These are phyloP conservation scores for Catotricha subobsoleta DNA, from an alignment of 2,888 invertebrate genomes.

Conservation along the genomic window DNA sequence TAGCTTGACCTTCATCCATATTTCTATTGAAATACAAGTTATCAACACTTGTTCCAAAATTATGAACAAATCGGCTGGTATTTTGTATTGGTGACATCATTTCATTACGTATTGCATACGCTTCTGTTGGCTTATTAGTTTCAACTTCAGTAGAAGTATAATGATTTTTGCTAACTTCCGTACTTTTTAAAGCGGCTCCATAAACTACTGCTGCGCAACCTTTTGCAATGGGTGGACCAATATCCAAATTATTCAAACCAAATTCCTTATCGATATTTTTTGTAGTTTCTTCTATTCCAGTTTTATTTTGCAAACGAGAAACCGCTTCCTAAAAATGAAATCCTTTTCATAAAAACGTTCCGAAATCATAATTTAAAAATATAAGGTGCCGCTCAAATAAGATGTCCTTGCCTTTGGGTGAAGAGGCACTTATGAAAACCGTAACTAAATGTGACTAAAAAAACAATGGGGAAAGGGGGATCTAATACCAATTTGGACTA, in stretches of 20 bases:
- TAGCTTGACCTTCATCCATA: constrained; percentile 17
- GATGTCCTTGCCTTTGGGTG: too few relatives aligned
- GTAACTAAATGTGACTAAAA: too few relatives aligned
- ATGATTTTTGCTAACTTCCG: too few relatives aligned
- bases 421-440: too few relatives aligned
- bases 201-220: constrained; percentile 71
- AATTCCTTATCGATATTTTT: constrained; percentile 23
- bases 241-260: constrained; percentile 39
- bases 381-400: too few relatives aligned
- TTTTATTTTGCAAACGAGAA: constrained; percentile 21
- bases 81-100: constrained; percentile 27
- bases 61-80: constrained; percentile 27
- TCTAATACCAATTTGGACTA: too few relatives aligned
- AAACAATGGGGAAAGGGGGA: too few relatives aligned
- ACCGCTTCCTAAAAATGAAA: constrained; percentile 19
- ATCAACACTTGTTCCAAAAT: constrained; percentile 26
- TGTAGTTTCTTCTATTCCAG: constrained; percentile 19
- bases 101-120: constrained; percentile 11
- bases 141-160: constrained; percentile 14
- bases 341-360: too few relatives aligned
- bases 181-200: constrained; percentile 38
- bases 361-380: too few relatives aligned
- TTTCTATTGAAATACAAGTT: constrained; percentile 21
- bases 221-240: constrained; percentile 57
- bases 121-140: constrained; percentile 1